Evolutionary conservation across 2,888 invertebrate genomes (phyloP).

Genomic region (Nemoura dubitans): DNA sequence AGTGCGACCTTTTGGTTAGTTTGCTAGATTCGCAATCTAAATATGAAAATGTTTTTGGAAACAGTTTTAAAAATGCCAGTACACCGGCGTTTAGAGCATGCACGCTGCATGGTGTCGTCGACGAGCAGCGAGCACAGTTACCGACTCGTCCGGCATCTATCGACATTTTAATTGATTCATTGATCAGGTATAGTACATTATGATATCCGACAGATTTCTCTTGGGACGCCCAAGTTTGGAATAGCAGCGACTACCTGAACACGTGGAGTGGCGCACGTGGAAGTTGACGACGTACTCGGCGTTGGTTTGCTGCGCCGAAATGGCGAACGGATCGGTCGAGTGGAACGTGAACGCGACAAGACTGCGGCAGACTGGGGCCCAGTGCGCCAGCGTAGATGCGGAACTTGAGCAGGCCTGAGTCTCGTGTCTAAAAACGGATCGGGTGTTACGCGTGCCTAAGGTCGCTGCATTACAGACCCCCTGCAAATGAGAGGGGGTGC

Average conservation of each 20-base stretch:
- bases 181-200: too few relatives aligned
- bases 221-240: too few relatives aligned
- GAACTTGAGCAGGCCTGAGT: slow-evolving; percentile 80
- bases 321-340: slow-evolving; percentile 94
- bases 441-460: slow-evolving; percentile 94
- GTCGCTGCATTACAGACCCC: slow-evolving; percentile 93
- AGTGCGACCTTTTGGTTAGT: too few relatives aligned
- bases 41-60: too few relatives aligned
- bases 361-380: slow-evolving; percentile 70
- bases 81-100: too few relatives aligned
- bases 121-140: too few relatives aligned
- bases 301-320: slow-evolving; percentile 93
- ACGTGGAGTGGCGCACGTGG: slow-evolving; percentile 77
- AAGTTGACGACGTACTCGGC: slow-evolving; percentile 95
- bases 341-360: slow-evolving; percentile 96
- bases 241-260: neutral
- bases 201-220: too few relatives aligned
- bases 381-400: slow-evolving; percentile 75
- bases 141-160: too few relatives aligned
- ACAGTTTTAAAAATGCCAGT: too few relatives aligned
- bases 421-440: slow-evolving; percentile 88
- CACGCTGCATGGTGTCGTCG: too few relatives aligned
- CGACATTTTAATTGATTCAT: too few relatives aligned
- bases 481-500: neutral
- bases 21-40: too few relatives aligned